Evolutionary conservation across 92 coral and sea anemone species (phyloP), one percentile per base, ranked within the genome.

Genomic region (Epizoanthus rinbou): DNA sequence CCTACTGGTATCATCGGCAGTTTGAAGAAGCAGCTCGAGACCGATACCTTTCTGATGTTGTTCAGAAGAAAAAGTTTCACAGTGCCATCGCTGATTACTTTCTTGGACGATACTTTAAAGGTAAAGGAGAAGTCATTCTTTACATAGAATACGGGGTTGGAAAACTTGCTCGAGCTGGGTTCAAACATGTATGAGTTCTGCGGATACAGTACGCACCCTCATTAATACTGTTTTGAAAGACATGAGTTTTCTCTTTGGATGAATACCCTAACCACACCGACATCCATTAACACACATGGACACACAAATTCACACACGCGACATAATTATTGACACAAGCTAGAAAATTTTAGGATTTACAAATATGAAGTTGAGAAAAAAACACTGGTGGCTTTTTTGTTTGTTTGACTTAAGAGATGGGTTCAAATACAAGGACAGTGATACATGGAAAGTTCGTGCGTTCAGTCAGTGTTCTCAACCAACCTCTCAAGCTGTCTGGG

Each of bases 1-100:
- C 88, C 22, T 82, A 76, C 76, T 93, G 97, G 97, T 91, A 93
- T 88, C 97, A 93, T 85, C 89, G 97, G 24, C 97, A 91, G 84
- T 93, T 93, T 67, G 67, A 57, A 13, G 92, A 91, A 81, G 97
- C 97, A 17, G 97, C 97, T 5, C 82, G 64, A 25, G 93, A 92
- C 65, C 90, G 94, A 24, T 93, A 91, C 67, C 76, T 93, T 11
- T 88, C 93, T 25, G 97, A 93, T 69, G 63, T 75, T 24, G 21
- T 19, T 19, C 92, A 88, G 87, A 93, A 87, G 72, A 86, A 80
- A 74, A 85, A 54, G 79, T 67, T 91, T 5, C 94, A 89, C 79
- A 86, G 89, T 23, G 75, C 79, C 45, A 93, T 91, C 64, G 94
- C 97, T 21, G 94, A 89, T 79, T 93, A 93, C 86, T 93, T 93